Percentiles rank a stretch among this genome's conserved stretches.
phyloP scores from a whole-genome alignment of 2,888 invertebrate genomes.

The Cephus nigrinus region DNA sequence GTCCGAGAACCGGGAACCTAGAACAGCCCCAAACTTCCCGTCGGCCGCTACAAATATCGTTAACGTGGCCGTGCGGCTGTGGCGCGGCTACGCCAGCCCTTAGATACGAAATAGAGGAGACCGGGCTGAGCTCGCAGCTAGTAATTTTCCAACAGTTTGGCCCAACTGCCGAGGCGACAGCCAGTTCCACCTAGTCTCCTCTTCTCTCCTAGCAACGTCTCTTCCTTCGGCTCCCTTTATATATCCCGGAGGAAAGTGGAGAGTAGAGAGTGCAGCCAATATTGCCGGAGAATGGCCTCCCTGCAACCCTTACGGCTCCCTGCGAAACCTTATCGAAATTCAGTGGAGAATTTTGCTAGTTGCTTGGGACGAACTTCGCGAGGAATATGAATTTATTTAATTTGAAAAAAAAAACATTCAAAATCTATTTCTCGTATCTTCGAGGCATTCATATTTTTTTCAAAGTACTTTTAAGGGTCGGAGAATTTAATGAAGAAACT shows the following conservation, averaged over 20 bases:
- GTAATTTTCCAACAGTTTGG: constrained; percentile 62
- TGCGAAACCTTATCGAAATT: neutral
- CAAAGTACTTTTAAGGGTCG: neutral
- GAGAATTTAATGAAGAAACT: neutral
- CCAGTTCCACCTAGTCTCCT: neutral
- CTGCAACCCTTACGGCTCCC: neutral
- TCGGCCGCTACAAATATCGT: constrained; percentile 60
- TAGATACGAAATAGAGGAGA: constrained; percentile 4
- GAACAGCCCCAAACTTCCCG: constrained; percentile 45
- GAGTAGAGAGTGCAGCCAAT: constrained; percentile 40
- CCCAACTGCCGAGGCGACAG: constrained; percentile 32
- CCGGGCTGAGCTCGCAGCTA: constrained; percentile 34
- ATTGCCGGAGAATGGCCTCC: constrained; percentile 19
- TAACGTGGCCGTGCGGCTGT: constrained; percentile 41
- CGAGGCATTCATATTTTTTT: neutral
- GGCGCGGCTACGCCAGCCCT: constrained; percentile 21
- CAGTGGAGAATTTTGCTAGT: neutral
- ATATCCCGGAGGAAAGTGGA: neutral
- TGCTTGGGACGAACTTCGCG: neutral
- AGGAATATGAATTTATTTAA: neutral
- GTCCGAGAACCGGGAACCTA: constrained; percentile 21
- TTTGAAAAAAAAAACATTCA: neutral
- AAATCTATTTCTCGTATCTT: neutral
- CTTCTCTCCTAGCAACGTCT: neutral
- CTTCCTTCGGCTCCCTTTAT: neutral